Evolutionary conservation across 1,140 invertebrate genomes (phyloP), one percentile per base, ranked within the genome.

Genomic region (Anadara kagoshimensis): DNA sequence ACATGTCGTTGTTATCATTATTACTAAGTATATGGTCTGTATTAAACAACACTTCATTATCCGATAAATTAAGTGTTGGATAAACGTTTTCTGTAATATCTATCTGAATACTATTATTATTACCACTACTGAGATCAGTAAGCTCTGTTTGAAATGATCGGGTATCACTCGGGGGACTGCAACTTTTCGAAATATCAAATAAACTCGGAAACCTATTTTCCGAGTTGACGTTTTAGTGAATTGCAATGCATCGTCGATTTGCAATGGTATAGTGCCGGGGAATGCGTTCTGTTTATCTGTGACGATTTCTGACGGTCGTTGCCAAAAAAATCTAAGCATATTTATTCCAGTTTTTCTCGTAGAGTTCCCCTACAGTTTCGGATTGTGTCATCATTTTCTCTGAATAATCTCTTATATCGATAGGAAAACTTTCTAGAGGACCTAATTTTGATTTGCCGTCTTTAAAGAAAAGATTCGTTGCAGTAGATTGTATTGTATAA

Each of bases 381-480:
- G 43, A 1, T 20, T 5, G 12, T 44, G 41, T 44, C 7, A 41
- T 44, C 3, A 62, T 10, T 44, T 62, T 18, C 14, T 62, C 29
- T 44, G 59, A 62, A 62, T 44, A 62, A 20, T 62, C 59, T n/a
- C 24, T 18, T 5, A 62, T 18, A 24, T 62, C 36, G n/a, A 62
- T 18, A 12, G 41, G 20, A 41, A 62, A 62, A 1, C 44, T 18
- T 4, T 62, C 36, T n/a, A n/a, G n/a, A n/a, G n/a, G n/a, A n/a
- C n/a, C n/a, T n/a, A n/a, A n/a, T n/a, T n/a, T n/a, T n/a, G n/a
- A n/a, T n/a, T n/a, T n/a, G n/a, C n/a, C n/a, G n/a, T n/a, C n/a
- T n/a, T n/a, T n/a, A n/a, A n/a, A n/a, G n/a, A n/a, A n/a, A n/a
- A n/a, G n/a, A n/a, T n/a, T n/a, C n/a, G n/a, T n/a, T n/a, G n/a